These are phyloP conservation scores for Polymixis lichenea DNA, from an alignment of 2,888 invertebrate genomes.

Conservation along the genomic window DNA sequence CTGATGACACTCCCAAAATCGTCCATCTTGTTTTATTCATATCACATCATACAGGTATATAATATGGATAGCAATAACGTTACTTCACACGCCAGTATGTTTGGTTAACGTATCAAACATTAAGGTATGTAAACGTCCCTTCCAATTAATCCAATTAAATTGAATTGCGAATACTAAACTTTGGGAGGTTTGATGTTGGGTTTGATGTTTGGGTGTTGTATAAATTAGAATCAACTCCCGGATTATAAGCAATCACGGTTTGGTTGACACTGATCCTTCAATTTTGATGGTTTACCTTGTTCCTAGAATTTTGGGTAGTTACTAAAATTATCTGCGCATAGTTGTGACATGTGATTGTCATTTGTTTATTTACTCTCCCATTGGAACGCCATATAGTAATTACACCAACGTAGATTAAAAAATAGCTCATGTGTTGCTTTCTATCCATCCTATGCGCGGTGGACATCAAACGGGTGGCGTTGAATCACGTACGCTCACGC, in stretches of 20 bases:
- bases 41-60: neutral
- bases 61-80: neutral
- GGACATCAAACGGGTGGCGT: too few relatives aligned
- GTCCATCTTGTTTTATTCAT: neutral
- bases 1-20: neutral
- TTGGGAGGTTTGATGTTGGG: conserved; percentile 24
- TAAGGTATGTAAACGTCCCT: conserved; percentile 41
- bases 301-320: conserved; percentile 23
- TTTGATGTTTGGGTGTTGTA: conserved; percentile 49
- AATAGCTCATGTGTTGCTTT: too few relatives aligned
- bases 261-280: conserved; percentile 49
- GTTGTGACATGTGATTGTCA: neutral
- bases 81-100: conserved; percentile 16
- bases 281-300: conserved; percentile 44
- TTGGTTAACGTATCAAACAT: conserved; percentile 35
- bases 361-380: too few relatives aligned
- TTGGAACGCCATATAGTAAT: too few relatives aligned
- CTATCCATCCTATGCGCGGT: too few relatives aligned
- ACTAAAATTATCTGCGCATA: neutral
- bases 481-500: too few relatives aligned
- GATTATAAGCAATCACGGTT: conserved; percentile 56
- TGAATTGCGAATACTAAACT: conserved; percentile 46
- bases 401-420: too few relatives aligned
- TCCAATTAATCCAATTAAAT: conserved; percentile 62
- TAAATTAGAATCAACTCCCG: conserved; percentile 47